A percentile compares a stretch with the other conserved stretches of the same genome.
Evolutionary conservation across 2,888 invertebrate genomes (phyloP).

Genomic region (Polietes domitor): DNA sequence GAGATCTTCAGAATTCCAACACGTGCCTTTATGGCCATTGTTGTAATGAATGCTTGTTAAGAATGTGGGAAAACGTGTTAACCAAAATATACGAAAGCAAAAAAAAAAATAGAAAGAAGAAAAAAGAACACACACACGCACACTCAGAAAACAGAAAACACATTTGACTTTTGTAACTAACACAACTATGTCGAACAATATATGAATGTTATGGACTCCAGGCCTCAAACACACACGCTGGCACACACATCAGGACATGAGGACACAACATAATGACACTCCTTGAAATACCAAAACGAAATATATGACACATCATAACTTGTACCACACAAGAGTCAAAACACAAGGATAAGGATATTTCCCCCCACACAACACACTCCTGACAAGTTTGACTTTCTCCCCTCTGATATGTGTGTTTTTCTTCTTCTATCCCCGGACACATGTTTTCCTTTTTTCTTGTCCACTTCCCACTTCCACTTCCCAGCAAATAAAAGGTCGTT

Average conservation of each 20-base stretch:
- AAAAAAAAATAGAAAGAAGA: background rate
- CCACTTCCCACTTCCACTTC: background rate
- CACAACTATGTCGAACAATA: slow-evolving; percentile 8
- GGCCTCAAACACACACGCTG: background rate
- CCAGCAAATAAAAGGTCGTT: slow-evolving; percentile 55
- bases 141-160: no score
- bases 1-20: slow-evolving; percentile 62
- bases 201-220: background rate
- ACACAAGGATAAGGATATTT: background rate
- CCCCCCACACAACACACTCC: background rate
- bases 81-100: slow-evolving; percentile 16
- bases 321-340: slow-evolving; percentile 33
- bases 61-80: slow-evolving; percentile 64
- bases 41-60: slow-evolving; percentile 64
- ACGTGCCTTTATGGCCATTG: slow-evolving; percentile 65
- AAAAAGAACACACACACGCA: no score
- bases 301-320: slow-evolving; percentile 65
- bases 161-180: slow-evolving; percentile 41
- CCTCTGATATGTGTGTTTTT: slow-evolving; percentile 6
- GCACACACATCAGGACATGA: slow-evolving; percentile 2
- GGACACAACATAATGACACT: slow-evolving; percentile 27
- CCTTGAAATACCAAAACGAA: slow-evolving; percentile 54
- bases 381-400: slow-evolving; percentile 44
- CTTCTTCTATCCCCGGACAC: background rate
- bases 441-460: background rate